These are phyloP conservation scores for Drosophila recens DNA, from an alignment of 2,888 invertebrate genomes.

Conservation along the genomic window DNA sequence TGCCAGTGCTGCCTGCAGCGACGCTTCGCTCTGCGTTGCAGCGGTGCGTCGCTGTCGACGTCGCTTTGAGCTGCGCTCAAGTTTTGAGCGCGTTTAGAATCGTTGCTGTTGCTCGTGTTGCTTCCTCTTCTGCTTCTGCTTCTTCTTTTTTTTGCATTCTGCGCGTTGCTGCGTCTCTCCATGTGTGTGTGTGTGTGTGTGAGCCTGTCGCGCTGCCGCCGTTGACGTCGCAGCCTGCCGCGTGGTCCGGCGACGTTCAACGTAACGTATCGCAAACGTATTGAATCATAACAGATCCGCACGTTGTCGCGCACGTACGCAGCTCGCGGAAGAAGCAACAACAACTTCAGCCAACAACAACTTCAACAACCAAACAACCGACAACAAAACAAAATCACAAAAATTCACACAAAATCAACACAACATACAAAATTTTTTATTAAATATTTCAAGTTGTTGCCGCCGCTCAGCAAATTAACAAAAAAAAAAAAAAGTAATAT, in stretches of 20 bases:
- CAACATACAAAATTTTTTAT: slow-evolving; percentile 14
- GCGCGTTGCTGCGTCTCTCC: slow-evolving; percentile 60
- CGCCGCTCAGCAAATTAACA: slow-evolving; percentile 33
- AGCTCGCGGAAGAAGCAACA: slow-evolving; percentile 80
- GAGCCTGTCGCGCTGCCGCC: slow-evolving; percentile 70
- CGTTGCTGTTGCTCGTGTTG: slow-evolving; percentile 33
- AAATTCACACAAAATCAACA: slow-evolving; percentile 24
- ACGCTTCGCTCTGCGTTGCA: slow-evolving; percentile 14
- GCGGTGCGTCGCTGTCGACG: slow-evolving; percentile 43
- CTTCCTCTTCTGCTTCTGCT: slow-evolving; percentile 35
- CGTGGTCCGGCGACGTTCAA: slow-evolving; percentile 72
- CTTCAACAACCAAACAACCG: slow-evolving; percentile 29
- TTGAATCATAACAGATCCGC: slow-evolving; percentile 85
- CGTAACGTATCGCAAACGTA: slow-evolving; percentile 80
- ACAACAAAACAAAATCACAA: slow-evolving; percentile 27
- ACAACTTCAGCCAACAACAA: slow-evolving; percentile 30
- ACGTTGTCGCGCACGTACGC: slow-evolving; percentile 85
- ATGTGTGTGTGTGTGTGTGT: slow-evolving; percentile 37
- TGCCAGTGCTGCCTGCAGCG: slow-evolving; percentile 40
- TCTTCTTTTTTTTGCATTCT: slow-evolving; percentile 61
- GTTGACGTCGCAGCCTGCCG: slow-evolving; percentile 70
- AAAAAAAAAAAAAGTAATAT: slow-evolving; percentile 10
- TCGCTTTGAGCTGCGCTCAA: slow-evolving; percentile 59
- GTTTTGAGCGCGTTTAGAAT: slow-evolving; percentile 53
- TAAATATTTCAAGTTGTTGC: slow-evolving; percentile 44